A percentile compares a stretch with the other conserved stretches of the same genome.
phyloP scores from a whole-genome alignment of 2,113 vertebrate genomes.

The Odobenus rosmarus region DNA sequence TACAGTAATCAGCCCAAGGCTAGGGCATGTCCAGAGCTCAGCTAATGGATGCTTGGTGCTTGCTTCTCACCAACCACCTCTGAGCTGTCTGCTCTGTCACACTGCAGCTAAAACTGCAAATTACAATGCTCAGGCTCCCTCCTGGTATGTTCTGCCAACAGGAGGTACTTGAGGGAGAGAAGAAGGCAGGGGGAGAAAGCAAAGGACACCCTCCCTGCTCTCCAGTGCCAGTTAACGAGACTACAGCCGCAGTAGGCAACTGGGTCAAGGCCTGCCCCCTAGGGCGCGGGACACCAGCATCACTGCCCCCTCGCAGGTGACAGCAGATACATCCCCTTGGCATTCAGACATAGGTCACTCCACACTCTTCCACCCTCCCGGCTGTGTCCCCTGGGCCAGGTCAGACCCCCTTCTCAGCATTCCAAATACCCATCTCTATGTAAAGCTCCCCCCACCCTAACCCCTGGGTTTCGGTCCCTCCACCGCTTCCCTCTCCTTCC shows the following conservation, averaged over 20 bases:
- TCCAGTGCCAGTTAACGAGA: neutral
- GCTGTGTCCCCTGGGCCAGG: neutral
- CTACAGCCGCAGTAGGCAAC: neutral
- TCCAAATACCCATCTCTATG: neutral
- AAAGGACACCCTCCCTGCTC: neutral
- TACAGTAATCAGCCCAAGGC: neutral
- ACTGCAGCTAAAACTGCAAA: neutral
- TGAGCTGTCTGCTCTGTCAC: neutral
- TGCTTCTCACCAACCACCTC: neutral
- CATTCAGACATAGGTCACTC: neutral
- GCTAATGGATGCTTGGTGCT: neutral
- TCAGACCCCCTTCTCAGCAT: too few relatives aligned
- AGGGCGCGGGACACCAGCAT: fast-evolving
- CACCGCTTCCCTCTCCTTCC: neutral
- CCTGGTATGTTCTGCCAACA: neutral
- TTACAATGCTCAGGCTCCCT: neutral
- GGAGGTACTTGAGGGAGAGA: neutral
- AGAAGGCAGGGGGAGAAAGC: neutral
- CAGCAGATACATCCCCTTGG: too few relatives aligned
- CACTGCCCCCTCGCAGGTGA: neutral
- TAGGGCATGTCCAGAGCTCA: neutral
- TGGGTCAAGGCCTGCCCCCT: neutral
- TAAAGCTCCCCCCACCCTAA: fast-evolving
- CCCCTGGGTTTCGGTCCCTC: neutral
- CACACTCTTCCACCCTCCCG: neutral